Percentiles rank a stretch among this genome's conserved stretches.
Evolutionary conservation across 2,888 invertebrate species (phyloP).

Genomic region (Drosophila paranaensis): DNA sequence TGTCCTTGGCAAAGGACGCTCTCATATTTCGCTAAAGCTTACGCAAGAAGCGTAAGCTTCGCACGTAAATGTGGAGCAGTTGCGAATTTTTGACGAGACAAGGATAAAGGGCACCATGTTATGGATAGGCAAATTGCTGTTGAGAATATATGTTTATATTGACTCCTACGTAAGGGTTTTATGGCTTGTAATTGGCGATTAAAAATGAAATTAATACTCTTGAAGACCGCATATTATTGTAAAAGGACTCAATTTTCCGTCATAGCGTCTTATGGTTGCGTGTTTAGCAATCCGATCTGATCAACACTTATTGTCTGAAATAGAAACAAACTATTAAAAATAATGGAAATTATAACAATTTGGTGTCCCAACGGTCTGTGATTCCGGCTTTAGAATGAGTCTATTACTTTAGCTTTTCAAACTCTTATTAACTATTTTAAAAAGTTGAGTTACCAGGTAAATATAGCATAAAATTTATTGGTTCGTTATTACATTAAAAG

Average conservation of each 20-base stretch:
- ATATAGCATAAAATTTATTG: conserved; percentile 68
- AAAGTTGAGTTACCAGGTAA: neutral
- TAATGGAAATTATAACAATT: neutral
- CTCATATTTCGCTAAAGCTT: conserved; percentile 55
- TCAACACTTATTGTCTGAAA: neutral
- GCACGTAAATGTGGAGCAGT: conserved; percentile 21
- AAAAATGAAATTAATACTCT: conserved; percentile 1
- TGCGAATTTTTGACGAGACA: neutral
- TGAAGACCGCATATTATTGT: neutral
- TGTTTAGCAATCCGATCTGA: no score
- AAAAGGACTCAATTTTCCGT: no score
- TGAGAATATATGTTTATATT: neutral
- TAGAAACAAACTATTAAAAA: neutral
- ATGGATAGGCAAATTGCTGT: neutral
- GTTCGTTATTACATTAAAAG: conserved; percentile 57
- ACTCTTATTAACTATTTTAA: neutral
- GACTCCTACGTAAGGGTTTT: neutral
- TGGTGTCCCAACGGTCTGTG: neutral
- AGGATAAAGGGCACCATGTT: neutral
- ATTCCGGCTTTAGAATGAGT: no score
- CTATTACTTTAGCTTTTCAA: no score
- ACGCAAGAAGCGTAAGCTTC: conserved; percentile 60
- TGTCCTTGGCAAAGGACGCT: conserved; percentile 72
- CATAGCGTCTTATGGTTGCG: no score
- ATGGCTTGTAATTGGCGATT: neutral